A percentile compares a stretch with the other conserved stretches of the same genome.
Evolutionary conservation across 2,113 vertebrate species (phyloP).

Genomic region (Antigone vipio): DNA sequence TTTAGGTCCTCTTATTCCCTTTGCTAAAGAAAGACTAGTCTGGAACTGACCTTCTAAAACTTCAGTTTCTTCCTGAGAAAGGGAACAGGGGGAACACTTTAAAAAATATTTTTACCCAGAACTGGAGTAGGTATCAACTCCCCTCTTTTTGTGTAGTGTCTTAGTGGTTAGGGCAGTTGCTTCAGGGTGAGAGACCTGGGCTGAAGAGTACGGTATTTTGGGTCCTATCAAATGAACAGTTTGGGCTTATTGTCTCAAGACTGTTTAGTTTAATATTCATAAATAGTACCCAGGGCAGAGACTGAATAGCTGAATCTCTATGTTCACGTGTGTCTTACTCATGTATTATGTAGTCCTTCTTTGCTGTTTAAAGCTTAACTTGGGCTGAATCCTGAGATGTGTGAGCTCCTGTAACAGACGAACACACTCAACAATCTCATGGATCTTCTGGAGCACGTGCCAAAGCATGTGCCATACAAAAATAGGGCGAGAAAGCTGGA

Average conservation of each 20-base stretch:
- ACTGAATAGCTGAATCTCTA: background rate
- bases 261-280: background rate
- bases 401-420: background rate
- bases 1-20: background rate
- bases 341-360: background rate
- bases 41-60: background rate
- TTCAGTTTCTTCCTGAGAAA: background rate
- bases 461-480: no score
- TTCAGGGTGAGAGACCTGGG: background rate
- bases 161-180: rapidly evolving
- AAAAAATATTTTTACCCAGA: background rate
- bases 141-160: background rate
- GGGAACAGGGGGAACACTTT: background rate
- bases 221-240: background rate
- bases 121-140: background rate
- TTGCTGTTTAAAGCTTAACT: background rate
- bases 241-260: background rate
- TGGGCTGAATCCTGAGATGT: background rate
- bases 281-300: background rate
- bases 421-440: background rate
- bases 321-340: background rate
- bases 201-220: background rate
- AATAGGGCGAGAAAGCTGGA: background rate
- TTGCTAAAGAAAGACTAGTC: background rate
- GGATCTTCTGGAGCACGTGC: background rate